These are phyloP conservation scores for Sarcophaga subvicina DNA, from an alignment of 2,888 invertebrate species.

Conservation along the genomic window DNA sequence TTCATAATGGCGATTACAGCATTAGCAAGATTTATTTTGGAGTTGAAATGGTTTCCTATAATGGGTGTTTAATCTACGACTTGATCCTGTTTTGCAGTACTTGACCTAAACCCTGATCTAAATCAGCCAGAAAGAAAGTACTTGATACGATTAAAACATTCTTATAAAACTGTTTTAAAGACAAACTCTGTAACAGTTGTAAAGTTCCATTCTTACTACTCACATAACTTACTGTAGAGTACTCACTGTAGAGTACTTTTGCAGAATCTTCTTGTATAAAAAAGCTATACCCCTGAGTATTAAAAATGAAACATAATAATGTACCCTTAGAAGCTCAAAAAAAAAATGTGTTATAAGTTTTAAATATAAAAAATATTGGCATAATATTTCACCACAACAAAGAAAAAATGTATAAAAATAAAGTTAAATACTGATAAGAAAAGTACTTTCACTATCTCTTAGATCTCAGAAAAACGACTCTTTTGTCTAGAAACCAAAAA, in stretches of 20 bases:
- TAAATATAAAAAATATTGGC: constrained; percentile 30
- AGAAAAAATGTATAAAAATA: constrained; percentile 5
- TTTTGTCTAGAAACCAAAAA: constrained; percentile 1
- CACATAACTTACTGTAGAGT: no score
- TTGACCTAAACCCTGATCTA: no score
- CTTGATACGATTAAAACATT: no score
- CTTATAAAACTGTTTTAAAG: no score
- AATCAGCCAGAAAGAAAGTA: no score
- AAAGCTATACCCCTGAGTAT: constrained; percentile 57
- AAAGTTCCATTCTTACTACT: no score
- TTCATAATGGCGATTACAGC: no score
- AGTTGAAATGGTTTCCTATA: no score
- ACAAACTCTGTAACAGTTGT: no score
- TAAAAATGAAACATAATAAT: constrained; percentile 23
- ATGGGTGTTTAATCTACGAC: no score
- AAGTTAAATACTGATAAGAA: constrained; percentile 34
- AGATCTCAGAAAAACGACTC: neutral
- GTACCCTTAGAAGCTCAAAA: constrained; percentile 30
- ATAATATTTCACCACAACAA: constrained; percentile 39
- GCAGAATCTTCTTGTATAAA: constrained; percentile 38
- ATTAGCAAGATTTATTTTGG: no score
- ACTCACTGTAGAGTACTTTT: constrained; percentile 27
- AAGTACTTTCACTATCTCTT: neutral
- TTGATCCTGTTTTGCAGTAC: no score
- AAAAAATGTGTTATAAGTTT: neutral